Evolutionary conservation across 30 jellyfish, hydroid and myxozoan genomes (phyloP), one percentile per base, ranked within the genome.

Genomic region (Turritopsis rubra): DNA sequence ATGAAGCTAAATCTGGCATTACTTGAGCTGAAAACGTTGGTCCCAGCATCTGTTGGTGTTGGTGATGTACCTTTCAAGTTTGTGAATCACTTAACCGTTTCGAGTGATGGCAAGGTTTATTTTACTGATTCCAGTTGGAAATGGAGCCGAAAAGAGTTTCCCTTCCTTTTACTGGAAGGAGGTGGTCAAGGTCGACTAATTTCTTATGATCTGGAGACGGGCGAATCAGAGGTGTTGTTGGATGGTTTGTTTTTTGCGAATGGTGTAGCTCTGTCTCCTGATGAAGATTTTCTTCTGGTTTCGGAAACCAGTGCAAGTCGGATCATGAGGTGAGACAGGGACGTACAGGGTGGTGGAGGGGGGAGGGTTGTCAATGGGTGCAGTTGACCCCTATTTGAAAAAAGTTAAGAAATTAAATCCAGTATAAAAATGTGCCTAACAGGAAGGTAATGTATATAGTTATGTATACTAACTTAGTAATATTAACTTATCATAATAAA

Each of bases 51-150:
- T 80, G 90, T 71, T 21, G 98, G 98, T 13, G 83, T 92, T 86
- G 80, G 79, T 24, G 95, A 91, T 76, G 91, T 79, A 24, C 98
- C 98, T n/a, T 92, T 92, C 68, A 89, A 87, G 65, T 93, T 93
- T 71, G 28, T 90, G 0, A 93, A 88, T 73, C 96, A 88, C 53
- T 85, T 93, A 18, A 85, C 87, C 20, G 87, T 93, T 18, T 81
- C 96, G 1, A 84, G 97, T 23, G 93, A 86, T 82, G 84, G 83
- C 27, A 89, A 85, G 76, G 92, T 88, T 65, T 93, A 88, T 79
- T 93, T 93, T 75, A 93, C 99, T 65, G 99, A 88, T 84, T 88
- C 99, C 52, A 84, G 96, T 16, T 93, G 95, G 96, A 88, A 87
- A 65, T 88, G 99, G 96, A 79, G 75, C 30, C 87, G 96, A 13